A percentile compares a stretch with the other conserved stretches of the same genome.
phyloP scores from a whole-genome alignment of 2,888 invertebrate species.

The Epistrophella euchroma region DNA sequence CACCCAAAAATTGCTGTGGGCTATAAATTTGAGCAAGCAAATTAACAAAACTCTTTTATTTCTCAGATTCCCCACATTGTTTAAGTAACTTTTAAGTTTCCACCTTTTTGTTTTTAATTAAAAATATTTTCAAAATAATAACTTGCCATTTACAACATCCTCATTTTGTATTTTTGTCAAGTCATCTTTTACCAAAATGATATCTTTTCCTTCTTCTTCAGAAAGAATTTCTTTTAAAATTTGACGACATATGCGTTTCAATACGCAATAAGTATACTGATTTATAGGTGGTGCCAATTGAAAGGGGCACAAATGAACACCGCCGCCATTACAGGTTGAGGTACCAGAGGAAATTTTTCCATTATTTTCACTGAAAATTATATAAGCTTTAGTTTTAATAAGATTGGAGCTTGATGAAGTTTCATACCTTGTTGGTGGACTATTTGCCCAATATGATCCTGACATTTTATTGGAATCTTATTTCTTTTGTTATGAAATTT shows the following conservation, averaged over 20 bases:
- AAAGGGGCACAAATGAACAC: conserved; percentile 58
- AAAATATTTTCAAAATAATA: too few relatives aligned
- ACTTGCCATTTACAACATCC: neutral
- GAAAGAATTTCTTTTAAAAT: conserved; percentile 78
- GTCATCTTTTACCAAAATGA: neutral
- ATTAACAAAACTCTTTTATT: too few relatives aligned
- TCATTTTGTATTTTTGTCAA: neutral
- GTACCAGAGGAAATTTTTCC: conserved; percentile 9
- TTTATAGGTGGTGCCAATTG: conserved; percentile 74
- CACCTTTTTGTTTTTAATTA: too few relatives aligned
- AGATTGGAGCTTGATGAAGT: neutral
- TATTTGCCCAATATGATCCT: neutral
- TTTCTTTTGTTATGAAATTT: neutral
- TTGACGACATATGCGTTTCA: conserved; percentile 80
- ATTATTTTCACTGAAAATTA: conserved; percentile 8
- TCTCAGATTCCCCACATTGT: too few relatives aligned
- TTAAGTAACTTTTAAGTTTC: too few relatives aligned
- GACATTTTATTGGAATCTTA: neutral
- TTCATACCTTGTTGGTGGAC: neutral
- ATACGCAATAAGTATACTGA: conserved; percentile 78
- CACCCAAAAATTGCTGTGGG: too few relatives aligned
- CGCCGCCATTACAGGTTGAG: neutral
- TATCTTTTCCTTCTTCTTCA: conserved; percentile 71
- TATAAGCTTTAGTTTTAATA: neutral
- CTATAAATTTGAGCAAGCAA: too few relatives aligned